A percentile compares a stretch with the other conserved stretches of the same genome.
Conservation (phyloP, 2,797 vertebrate genomes). For the Artibeus lituratus region DNA sequence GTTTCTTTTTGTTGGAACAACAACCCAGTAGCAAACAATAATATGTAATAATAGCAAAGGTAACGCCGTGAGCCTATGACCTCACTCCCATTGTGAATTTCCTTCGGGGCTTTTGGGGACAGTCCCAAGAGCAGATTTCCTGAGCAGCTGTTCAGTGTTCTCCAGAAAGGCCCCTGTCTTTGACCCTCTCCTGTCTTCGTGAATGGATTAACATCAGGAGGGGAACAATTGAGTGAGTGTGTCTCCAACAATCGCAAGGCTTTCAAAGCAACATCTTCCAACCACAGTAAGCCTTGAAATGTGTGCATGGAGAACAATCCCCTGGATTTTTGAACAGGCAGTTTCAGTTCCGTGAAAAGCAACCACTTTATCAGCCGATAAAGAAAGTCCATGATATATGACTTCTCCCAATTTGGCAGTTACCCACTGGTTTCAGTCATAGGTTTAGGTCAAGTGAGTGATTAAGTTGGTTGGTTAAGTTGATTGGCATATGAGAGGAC, state of each 20-base stretch:
- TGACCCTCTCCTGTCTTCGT: not conserved
- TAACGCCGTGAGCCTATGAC: not conserved
- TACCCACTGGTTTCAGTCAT: not conserved
- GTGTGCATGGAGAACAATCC: not conserved
- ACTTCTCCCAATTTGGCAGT: not conserved
- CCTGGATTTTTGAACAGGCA: not conserved
- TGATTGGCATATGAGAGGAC: not conserved
- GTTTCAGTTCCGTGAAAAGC: constrained; percentile 13
- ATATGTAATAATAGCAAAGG: constrained; percentile 40
- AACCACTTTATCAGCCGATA: not conserved
- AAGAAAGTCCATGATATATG: not conserved
- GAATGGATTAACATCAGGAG: not conserved
- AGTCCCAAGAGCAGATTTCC: constrained; percentile 17
- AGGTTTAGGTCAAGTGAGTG: not conserved
- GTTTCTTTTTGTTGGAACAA: constrained; percentile 59
- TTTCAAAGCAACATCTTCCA: not conserved
- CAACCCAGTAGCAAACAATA: constrained; percentile 28
- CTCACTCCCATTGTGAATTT: constrained; percentile 44
- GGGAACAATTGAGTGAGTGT: not conserved
- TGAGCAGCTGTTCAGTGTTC: not conserved
- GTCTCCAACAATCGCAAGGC: not conserved
- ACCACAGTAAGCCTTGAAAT: not conserved
- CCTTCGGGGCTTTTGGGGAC: constrained; percentile 41
- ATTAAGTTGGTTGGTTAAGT: not conserved
- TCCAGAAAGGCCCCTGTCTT: not conserved